A percentile compares a stretch with the other conserved stretches of the same genome.
Evolutionary conservation across 2,113 vertebrate genomes (phyloP).

Genomic region (Semicossyphus pulcher): DNA sequence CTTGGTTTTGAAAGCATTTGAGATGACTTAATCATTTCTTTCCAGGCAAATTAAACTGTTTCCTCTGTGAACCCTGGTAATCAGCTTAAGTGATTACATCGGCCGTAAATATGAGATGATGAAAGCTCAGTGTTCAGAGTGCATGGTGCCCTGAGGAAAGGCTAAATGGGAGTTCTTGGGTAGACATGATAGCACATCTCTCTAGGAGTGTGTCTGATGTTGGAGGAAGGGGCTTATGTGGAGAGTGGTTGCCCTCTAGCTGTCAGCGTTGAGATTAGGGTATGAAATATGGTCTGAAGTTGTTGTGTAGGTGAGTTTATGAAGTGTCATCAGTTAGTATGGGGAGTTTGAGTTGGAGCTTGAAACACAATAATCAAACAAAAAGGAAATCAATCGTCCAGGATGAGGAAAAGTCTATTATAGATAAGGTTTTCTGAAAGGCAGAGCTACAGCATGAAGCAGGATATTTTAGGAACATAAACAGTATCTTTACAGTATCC

Average conservation of each 20-base stretch:
- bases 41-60: conserved; percentile 78
- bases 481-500: not conserved
- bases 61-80: conserved; percentile 77
- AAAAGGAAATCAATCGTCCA: not conserved
- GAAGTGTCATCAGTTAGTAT: conserved; percentile 18
- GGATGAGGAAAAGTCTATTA: not conserved
- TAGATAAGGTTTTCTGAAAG: not conserved
- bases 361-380: conserved; percentile 15
- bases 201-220: conserved; percentile 46
- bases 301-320: conserved; percentile 14
- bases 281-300: conserved; percentile 55
- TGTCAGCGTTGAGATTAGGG: conserved; percentile 72
- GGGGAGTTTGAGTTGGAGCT: conserved; percentile 10
- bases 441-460: not conserved
- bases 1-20: conserved; percentile 75
- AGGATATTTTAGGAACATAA: not conserved
- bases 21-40: conserved; percentile 69
- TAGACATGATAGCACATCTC: conserved; percentile 63
- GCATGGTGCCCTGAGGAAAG: conserved; percentile 52
- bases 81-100: conserved; percentile 79
- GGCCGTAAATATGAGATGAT: conserved; percentile 76
- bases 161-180: conserved; percentile 58
- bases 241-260: conserved; percentile 87
- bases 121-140: conserved; percentile 64
- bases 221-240: conserved; percentile 60